Percentiles rank a stretch among this genome's conserved stretches.
These are phyloP conservation scores for Cervus canadensis DNA, from an alignment of 2,113 vertebrate genomes.

Conservation along the genomic window DNA sequence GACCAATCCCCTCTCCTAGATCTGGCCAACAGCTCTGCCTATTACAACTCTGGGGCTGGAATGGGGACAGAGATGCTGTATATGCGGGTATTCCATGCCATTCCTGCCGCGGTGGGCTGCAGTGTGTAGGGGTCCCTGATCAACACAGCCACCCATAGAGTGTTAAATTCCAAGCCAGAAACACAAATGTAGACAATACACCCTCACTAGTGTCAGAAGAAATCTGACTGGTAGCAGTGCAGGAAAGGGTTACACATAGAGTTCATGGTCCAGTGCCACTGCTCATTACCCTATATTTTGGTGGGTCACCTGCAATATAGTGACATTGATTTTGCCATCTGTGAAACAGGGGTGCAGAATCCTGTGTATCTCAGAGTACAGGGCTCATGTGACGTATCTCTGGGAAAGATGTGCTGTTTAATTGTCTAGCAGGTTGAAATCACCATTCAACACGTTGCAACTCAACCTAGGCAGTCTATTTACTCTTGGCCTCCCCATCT, in stretches of 20 bases:
- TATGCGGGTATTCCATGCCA: no score
- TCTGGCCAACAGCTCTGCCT: neutral
- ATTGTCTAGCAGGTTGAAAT: neutral
- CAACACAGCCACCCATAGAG: neutral
- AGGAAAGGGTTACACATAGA: neutral
- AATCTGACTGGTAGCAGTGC: neutral
- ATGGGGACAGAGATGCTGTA: neutral
- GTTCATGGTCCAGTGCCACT: neutral
- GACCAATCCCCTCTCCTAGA: neutral
- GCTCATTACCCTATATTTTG: neutral
- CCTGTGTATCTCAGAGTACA: rapidly evolving
- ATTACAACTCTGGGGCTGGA: neutral
- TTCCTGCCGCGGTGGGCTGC: rapidly evolving
- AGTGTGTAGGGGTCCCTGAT: neutral
- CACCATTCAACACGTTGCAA: neutral
- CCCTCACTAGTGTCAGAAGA: neutral
- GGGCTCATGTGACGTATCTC: neutral
- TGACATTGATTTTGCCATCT: neutral
- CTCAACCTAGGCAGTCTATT: neutral
- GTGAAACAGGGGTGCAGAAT: neutral
- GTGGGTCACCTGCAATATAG: neutral
- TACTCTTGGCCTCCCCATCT: neutral
- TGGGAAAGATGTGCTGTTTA: neutral
- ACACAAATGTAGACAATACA: neutral
- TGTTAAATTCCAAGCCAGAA: neutral